Conservation (phyloP, 2,113 vertebrate species). For the Ginglymostoma cirratum region DNA sequence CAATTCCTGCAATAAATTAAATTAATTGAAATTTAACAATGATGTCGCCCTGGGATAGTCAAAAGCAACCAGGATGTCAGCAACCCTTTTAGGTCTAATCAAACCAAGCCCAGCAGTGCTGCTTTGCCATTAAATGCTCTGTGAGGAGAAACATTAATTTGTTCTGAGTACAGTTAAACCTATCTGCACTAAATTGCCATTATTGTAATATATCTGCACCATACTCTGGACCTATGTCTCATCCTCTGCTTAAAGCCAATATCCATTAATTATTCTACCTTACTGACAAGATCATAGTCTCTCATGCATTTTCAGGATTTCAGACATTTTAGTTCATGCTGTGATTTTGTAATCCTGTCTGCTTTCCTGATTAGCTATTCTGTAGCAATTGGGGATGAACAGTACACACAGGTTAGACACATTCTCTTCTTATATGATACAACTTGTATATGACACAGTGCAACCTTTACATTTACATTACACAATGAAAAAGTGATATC, state of each 20-base stretch:
- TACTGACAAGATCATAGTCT: background rate
- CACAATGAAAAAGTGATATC: background rate
- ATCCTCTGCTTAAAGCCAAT: conserved; percentile 19
- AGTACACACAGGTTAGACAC: background rate
- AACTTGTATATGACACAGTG: background rate
- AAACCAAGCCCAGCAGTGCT: conserved; percentile 44
- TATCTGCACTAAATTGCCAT: conserved; percentile 29
- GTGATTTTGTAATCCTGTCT: background rate
- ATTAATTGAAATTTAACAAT: conserved; percentile 75
- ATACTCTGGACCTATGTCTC: background rate
- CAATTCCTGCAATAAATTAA: conserved; percentile 44
- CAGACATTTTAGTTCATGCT: conserved; percentile 24
- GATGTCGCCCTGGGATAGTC: conserved; percentile 54
- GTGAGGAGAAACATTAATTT: conserved; percentile 20
- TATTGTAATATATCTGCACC: conserved; percentile 23
- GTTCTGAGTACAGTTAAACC: conserved; percentile 14
- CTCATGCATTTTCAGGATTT: background rate
- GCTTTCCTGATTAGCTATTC: background rate
- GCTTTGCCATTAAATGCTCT: conserved; percentile 38
- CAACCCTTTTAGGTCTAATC: conserved; percentile 46
- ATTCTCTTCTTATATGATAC: background rate
- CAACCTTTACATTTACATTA: no score
- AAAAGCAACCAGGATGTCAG: conserved; percentile 53
- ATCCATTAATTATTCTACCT: conserved; percentile 11
- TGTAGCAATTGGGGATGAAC: background rate